Conservation (phyloP, 2,888 invertebrate species). For the Bibio marci region DNA sequence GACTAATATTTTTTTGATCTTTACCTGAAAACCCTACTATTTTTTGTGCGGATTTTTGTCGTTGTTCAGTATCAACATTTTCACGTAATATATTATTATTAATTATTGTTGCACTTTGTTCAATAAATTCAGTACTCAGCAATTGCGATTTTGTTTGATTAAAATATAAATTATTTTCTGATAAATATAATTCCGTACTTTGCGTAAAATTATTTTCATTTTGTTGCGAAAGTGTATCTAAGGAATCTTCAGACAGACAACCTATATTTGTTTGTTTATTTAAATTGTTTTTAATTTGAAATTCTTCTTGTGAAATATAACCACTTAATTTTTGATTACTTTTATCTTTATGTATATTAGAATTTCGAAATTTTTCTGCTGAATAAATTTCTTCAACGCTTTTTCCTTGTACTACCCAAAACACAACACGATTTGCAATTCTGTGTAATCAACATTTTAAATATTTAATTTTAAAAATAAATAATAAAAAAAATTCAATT, state of each 20-base stretch:
- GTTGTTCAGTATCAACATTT: conserved; percentile 22
- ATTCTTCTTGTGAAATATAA: conserved; percentile 18
- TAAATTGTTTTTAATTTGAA: conserved; percentile 17
- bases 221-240: too few relatives aligned
- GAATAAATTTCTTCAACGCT: conserved; percentile 41
- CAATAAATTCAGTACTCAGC: too few relatives aligned
- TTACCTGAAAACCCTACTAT: conserved; percentile 22
- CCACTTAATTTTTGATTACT: conserved; percentile 8
- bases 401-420: conserved; percentile 44
- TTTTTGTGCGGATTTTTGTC: conserved; percentile 22
- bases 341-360: too few relatives aligned
- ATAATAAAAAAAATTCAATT: conserved; percentile 3
- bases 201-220: too few relatives aligned
- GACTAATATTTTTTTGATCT: conserved; percentile 25
- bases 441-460: conserved; percentile 22
- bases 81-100: conserved; percentile 22
- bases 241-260: conserved; percentile 19
- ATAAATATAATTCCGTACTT: conserved; percentile 4
- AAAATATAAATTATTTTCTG: too few relatives aligned
- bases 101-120: background rate
- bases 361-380: conserved; percentile 16
- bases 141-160: background rate
- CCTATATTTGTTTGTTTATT: background rate
- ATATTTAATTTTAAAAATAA: background rate
- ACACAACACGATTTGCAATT: conserved; percentile 45